Conservation (phyloP, 1,140 invertebrate genomes). For the Campodea augens region DNA sequence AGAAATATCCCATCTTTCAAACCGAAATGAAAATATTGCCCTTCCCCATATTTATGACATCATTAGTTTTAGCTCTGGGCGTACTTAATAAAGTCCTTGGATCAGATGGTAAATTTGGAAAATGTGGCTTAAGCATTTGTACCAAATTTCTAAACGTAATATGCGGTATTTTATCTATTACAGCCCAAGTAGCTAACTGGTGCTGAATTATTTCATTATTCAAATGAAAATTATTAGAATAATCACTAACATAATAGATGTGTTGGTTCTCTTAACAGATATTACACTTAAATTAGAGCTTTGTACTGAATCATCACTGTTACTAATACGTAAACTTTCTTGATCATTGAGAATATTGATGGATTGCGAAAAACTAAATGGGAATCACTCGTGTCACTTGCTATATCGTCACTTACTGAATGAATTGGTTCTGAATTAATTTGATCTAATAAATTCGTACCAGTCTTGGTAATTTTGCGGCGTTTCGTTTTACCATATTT, state of each 20-base stretch:
- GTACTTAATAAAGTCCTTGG: constrained; percentile 8
- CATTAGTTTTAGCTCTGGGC: neutral
- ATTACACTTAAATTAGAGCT: neutral
- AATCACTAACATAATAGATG: neutral
- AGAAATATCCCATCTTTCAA: neutral
- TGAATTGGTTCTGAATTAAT: neutral
- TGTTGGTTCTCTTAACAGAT: neutral
- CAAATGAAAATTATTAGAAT: neutral
- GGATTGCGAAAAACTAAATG: neutral
- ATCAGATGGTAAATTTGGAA: constrained; percentile 1
- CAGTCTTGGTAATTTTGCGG: neutral
- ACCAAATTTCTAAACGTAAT: neutral
- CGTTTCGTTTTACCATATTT: neutral
- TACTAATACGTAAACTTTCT: neutral
- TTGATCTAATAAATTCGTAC: neutral
- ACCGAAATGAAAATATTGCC: constrained; percentile 6
- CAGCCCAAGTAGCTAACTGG: neutral
- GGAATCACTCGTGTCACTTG: neutral
- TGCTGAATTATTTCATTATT: neutral
- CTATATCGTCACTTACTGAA: too few species aligned
- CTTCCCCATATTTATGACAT: too few species aligned
- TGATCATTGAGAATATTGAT: neutral
- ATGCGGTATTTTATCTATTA: constrained; percentile 3
- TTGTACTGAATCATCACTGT: neutral
- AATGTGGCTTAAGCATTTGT: neutral